Evolutionary conservation across 2,888 invertebrate genomes (phyloP).

Genomic region (Leptarthrus brevirostris): DNA sequence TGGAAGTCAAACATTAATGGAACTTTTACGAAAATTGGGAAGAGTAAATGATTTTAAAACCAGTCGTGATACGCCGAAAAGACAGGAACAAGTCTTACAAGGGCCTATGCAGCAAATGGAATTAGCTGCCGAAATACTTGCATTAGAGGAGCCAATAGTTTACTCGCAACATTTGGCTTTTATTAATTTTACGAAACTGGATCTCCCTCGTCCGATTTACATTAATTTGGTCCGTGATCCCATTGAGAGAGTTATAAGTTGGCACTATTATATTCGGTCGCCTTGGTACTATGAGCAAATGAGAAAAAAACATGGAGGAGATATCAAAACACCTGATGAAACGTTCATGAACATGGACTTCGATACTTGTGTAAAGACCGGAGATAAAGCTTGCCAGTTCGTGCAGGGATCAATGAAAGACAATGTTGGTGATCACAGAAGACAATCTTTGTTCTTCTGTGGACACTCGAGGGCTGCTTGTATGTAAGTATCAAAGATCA

Average conservation of each 20-base stretch:
- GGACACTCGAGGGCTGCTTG: slow-evolving; percentile 83
- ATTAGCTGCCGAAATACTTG: slow-evolving; percentile 77
- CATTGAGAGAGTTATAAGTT: slow-evolving; percentile 88
- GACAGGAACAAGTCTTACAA: slow-evolving; percentile 84
- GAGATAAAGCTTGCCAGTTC: slow-evolving; percentile 84
- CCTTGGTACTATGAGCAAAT: slow-evolving; percentile 92
- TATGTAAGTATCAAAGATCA: slow-evolving; percentile 72
- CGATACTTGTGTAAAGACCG: slow-evolving; percentile 84
- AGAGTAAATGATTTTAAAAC: slow-evolving; percentile 61
- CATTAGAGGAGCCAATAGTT: slow-evolving; percentile 80
- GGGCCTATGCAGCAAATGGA: slow-evolving; percentile 80
- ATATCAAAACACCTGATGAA: slow-evolving; percentile 58
- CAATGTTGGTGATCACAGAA: slow-evolving; percentile 84
- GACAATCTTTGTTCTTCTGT: slow-evolving; percentile 90
- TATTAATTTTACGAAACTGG: slow-evolving; percentile 85
- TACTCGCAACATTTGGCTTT: slow-evolving; percentile 91
- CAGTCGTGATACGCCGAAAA: slow-evolving; percentile 81
- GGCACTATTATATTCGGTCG: slow-evolving; percentile 91
- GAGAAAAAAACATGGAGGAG: slow-evolving; percentile 71
- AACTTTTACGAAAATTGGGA: slow-evolving; percentile 76
- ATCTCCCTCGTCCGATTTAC: slow-evolving; percentile 85
- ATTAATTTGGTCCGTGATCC: slow-evolving; percentile 91
- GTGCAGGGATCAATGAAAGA: slow-evolving; percentile 82
- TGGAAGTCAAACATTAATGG: slow-evolving; percentile 90
- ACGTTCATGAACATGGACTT: slow-evolving; percentile 87